phyloP scores from a whole-genome alignment of 2,797 vertebrate species.

The Simalia tracyae region DNA sequence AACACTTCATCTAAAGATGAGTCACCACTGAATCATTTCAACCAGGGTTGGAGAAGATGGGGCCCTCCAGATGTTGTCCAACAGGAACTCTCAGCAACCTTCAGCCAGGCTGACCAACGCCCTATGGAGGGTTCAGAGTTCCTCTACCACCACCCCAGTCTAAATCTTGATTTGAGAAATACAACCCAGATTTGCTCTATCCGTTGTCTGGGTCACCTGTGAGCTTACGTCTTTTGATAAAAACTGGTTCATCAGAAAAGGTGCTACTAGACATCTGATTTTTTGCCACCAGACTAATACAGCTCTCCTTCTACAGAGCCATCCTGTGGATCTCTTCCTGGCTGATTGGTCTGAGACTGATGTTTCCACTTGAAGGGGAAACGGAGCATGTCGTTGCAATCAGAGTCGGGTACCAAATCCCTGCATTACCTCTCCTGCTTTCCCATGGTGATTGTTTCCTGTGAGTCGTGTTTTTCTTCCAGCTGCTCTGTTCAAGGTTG shows the following conservation, averaged over 20 bases:
- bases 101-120: background rate
- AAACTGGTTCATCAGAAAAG: background rate
- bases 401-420: slow-evolving; percentile 22
- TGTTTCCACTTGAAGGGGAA: slow-evolving; percentile 15
- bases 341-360: background rate
- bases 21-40: background rate
- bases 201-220: background rate
- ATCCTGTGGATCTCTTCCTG: background rate
- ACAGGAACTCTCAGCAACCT: background rate
- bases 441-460: slow-evolving; percentile 34
- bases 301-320: background rate
- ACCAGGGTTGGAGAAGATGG: background rate
- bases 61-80: background rate
- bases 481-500: slow-evolving; percentile 47
- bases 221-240: background rate
- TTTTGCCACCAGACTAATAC: background rate
- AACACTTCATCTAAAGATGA: background rate
- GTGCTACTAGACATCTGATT: background rate
- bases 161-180: background rate
- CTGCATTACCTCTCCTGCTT: slow-evolving; percentile 37
- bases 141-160: background rate
- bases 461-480: slow-evolving; percentile 35
- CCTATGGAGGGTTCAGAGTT: background rate
- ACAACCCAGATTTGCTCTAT: background rate
- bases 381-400: background rate